A percentile compares a stretch with the other conserved stretches of the same genome.
These are phyloP conservation scores for Zelleria hepariella DNA, from an alignment of 2,888 invertebrate species.

Conservation along the genomic window DNA sequence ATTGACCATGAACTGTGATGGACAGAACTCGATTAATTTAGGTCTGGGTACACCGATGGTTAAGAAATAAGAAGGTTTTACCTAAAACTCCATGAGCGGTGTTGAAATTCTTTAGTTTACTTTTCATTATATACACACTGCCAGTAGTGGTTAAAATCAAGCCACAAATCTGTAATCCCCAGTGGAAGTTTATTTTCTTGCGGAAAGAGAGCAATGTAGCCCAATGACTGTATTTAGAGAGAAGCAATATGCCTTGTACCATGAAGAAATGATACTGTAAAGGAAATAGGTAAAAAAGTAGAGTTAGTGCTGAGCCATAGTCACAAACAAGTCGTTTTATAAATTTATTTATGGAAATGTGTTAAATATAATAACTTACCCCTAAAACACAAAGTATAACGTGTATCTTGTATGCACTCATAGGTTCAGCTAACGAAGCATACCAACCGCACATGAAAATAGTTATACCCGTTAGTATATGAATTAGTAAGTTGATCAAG, in stretches of 20 bases:
- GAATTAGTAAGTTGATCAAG: neutral
- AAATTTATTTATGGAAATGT: no score
- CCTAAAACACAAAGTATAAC: constrained; percentile 33
- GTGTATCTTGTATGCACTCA: constrained; percentile 18
- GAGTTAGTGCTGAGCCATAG: neutral
- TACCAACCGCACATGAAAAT: neutral
- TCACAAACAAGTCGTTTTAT: neutral
- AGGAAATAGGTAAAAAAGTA: neutral
- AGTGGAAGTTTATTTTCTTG: constrained; percentile 22
- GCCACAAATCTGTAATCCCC: constrained; percentile 23
- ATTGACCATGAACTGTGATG: no score
- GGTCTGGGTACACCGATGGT: no score
- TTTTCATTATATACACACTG: constrained; percentile 19
- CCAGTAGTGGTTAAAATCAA: constrained; percentile 21
- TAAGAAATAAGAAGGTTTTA: constrained; percentile 12
- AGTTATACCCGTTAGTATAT: neutral
- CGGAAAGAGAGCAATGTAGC: constrained; percentile 23
- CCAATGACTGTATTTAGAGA: constrained; percentile 35
- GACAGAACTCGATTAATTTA: no score
- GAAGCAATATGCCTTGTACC: constrained; percentile 30
- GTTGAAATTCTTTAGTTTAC: constrained; percentile 22
- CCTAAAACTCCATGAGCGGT: constrained; percentile 28
- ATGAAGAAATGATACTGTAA: constrained; percentile 40
- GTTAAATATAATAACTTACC: constrained; percentile 21
- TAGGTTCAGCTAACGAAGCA: neutral